Base-by-base conservation (phyloP, 2,888 invertebrate genomes). In the Sphecodes monilicornis region DNA sequence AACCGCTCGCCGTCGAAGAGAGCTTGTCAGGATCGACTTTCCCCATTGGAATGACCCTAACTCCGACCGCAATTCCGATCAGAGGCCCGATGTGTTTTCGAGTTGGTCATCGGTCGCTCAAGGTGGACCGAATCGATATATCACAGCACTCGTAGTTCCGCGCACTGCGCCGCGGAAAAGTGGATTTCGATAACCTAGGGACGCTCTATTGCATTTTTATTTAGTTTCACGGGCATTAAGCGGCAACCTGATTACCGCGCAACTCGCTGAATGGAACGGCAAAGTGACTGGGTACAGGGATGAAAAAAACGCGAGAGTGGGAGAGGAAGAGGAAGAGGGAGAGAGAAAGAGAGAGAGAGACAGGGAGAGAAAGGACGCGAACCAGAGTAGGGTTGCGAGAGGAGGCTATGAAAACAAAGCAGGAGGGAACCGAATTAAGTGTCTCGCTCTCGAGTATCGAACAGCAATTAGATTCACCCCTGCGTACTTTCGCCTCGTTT, bases 121-220 rank as follows among this genome's bases (percentile, higher is more conserved):
- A 85, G 87, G 88, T 89, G 80, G 82, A 50, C 71, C 91, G 78
- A 90, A 89, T 90, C 89, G 86, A 89, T 90, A 90, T 90, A 89
- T 90, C 88, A 88, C 88, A 54, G 78, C 85, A 72, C 84, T 77
- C 87, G 89, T 90, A 79, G 82, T 69, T 54, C 43, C 82, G 85
- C 87, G 85, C 86, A 81, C 71, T 81, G 85, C 89, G 82, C 84
- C 88, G 82, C 80, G 72, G 78, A 72, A 92, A 92, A 93, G 91
- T 91, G 91, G 91, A 92, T 92, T 91, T 91, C 92, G 90, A 92
- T 92, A 92, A 92, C 91, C 90, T 89, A 87, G 90, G 91, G 90
- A 90, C 90, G 91, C 88, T 90, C 91, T 89, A 91, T 92, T 90
- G 91, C 91, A 87, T 90, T 92, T 91, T 92, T 91, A 91, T 92